Evolutionary conservation across 2,888 invertebrate genomes (phyloP).

Genomic region (Patella pellucida): DNA sequence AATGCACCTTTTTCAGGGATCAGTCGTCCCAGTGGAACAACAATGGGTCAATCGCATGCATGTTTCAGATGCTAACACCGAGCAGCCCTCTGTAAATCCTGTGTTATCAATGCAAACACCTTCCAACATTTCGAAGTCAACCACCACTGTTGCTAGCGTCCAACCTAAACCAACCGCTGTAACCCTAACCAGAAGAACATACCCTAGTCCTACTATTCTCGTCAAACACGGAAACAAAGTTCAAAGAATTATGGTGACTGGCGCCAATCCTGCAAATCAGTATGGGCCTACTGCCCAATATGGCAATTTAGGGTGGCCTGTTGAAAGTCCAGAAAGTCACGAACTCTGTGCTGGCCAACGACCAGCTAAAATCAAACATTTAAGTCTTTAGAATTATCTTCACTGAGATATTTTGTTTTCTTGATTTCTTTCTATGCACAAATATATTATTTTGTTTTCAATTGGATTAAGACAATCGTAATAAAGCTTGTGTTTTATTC

Average conservation of each 20-base stretch:
- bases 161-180: slow-evolving; percentile 36
- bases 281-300: slow-evolving; percentile 17
- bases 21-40: slow-evolving; percentile 60
- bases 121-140: slow-evolving; percentile 34
- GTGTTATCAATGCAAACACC: slow-evolving; percentile 43
- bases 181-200: slow-evolving; percentile 54
- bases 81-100: slow-evolving; percentile 43
- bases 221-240: slow-evolving; percentile 64
- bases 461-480: too few species aligned
- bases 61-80: slow-evolving; percentile 41
- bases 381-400: neutral
- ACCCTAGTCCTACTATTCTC: slow-evolving; percentile 57
- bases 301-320: neutral
- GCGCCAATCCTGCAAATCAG: slow-evolving; percentile 42
- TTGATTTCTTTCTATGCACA: too few species aligned
- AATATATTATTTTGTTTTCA: too few species aligned
- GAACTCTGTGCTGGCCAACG: neutral
- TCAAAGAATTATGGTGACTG: slow-evolving; percentile 61
- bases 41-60: slow-evolving; percentile 46
- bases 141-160: slow-evolving; percentile 44
- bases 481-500: too few species aligned
- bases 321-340: neutral
- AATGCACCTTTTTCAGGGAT: slow-evolving; percentile 54
- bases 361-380: slow-evolving; percentile 1
- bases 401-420: neutral